These are phyloP conservation scores for Neopelma chrysocephalum DNA, from an alignment of 2,797 vertebrate genomes.

Conservation along the genomic window DNA sequence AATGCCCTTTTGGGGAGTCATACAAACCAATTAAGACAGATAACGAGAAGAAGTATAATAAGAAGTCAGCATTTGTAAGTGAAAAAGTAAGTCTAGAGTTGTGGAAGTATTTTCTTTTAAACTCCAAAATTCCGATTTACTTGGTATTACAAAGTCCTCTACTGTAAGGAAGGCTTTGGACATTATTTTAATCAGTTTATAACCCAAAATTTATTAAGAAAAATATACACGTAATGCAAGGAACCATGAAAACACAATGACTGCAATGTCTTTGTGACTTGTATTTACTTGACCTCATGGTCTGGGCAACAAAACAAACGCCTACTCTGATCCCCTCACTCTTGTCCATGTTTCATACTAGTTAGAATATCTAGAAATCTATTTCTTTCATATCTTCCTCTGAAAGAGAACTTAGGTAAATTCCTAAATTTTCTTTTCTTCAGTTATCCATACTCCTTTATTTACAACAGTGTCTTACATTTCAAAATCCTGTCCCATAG, in stretches of 20 bases:
- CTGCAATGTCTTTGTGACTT: neutral
- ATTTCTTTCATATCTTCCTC: neutral
- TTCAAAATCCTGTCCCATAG: neutral
- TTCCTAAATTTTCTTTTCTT: neutral
- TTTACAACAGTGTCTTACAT: neutral
- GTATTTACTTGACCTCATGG: neutral
- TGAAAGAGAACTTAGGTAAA: neutral
- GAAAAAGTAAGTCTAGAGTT: neutral
- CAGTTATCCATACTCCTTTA: neutral
- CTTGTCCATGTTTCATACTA: neutral
- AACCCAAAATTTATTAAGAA: neutral
- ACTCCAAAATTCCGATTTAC: neutral
- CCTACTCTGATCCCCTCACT: neutral
- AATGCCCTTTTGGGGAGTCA: neutral
- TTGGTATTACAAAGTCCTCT: neutral
- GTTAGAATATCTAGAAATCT: neutral
- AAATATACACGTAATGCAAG: neutral
- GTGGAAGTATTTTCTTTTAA: neutral
- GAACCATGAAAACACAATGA: neutral
- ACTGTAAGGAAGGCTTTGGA: neutral
- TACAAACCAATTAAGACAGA: neutral
- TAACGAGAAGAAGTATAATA: neutral
- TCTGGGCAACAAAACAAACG: neutral
- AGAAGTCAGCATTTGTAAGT: neutral
- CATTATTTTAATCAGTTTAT: neutral